phyloP scores from a whole-genome alignment of 2,113 vertebrate species.

The Bubo blakistoni region DNA sequence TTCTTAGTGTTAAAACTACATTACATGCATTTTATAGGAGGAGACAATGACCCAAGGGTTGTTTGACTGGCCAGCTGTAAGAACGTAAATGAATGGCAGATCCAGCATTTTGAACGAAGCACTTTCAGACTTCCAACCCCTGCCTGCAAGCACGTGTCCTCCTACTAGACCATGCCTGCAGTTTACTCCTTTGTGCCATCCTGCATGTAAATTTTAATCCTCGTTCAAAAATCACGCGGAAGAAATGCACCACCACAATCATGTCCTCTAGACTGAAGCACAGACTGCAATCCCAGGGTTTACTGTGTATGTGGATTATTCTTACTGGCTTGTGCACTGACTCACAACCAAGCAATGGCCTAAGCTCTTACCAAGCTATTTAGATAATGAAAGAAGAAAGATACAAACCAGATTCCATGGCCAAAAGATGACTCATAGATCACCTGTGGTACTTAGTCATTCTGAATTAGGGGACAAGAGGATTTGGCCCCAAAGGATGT shows the following conservation, averaged over 20 bases:
- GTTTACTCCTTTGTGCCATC: background rate
- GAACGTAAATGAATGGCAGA: accelerated
- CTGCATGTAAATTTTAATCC: background rate
- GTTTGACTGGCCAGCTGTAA: background rate
- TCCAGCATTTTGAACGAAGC: background rate
- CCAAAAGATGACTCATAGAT: constrained; percentile 27
- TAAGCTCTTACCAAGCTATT: background rate
- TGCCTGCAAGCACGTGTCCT: background rate
- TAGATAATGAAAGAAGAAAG: constrained; percentile 7
- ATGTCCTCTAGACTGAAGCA: background rate
- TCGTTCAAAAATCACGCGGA: background rate
- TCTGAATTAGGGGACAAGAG: background rate
- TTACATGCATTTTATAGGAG: background rate
- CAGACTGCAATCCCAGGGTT: background rate
- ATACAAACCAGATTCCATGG: background rate
- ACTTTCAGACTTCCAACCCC: background rate
- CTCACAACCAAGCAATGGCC: background rate
- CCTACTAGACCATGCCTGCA: background rate
- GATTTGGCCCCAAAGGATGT: background rate
- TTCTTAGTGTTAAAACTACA: background rate
- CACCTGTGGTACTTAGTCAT: background rate
- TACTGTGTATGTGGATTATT: background rate
- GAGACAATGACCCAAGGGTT: background rate
- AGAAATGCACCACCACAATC: background rate
- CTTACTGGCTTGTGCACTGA: background rate